phyloP scores from a whole-genome alignment of 2,113 vertebrate genomes.

The Semnopithecus entellus region DNA sequence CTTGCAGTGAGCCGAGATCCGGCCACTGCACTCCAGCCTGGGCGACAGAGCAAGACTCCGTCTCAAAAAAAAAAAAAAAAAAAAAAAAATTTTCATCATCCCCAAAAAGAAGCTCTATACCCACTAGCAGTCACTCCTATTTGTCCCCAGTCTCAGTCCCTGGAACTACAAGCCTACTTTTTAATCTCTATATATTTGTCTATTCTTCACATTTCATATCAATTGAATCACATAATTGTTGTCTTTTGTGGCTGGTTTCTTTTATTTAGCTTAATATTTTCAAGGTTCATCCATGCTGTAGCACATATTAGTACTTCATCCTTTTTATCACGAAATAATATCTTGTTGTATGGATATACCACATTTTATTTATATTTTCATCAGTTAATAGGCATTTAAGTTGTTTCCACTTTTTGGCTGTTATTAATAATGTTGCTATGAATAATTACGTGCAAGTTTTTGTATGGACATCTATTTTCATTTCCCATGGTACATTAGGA shows the following conservation, averaged over 20 bases:
- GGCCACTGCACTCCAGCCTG: no score
- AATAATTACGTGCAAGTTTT: background rate
- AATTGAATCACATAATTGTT: background rate
- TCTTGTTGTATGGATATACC: background rate
- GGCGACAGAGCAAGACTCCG: no score
- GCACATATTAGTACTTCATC: background rate
- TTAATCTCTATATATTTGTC: background rate
- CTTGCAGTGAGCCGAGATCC: no score
- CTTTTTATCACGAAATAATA: background rate
- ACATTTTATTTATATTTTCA: background rate
- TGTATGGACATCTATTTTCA: background rate
- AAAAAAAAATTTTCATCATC: background rate
- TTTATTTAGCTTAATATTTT: background rate
- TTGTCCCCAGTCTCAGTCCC: no score
- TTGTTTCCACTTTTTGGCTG: background rate
- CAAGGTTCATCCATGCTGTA: background rate
- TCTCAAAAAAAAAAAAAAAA: no score
- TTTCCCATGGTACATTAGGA: background rate
- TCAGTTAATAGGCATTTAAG: background rate
- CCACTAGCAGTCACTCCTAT: background rate
- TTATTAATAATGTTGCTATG: background rate
- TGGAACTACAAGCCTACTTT: background rate
- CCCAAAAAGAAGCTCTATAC: background rate
- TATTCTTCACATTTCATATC: background rate
- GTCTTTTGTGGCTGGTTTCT: background rate